phyloP scores from a whole-genome alignment of 2,113 vertebrate species.

The Bujurquina vittata region DNA sequence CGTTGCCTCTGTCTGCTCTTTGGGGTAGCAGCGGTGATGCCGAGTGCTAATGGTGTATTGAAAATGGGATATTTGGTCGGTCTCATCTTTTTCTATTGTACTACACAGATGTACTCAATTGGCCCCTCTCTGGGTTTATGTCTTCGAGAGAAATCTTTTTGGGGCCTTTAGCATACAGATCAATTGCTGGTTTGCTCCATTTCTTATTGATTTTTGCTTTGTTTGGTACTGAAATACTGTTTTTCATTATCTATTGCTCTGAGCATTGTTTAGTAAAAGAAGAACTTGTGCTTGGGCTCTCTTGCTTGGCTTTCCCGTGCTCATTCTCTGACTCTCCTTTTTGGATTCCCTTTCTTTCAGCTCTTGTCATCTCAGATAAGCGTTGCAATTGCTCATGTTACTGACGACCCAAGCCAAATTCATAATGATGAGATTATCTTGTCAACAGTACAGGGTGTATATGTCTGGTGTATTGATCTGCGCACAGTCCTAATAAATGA shows the following conservation, averaged over 20 bases:
- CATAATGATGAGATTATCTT: conserved; percentile 82
- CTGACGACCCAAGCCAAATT: conserved; percentile 77
- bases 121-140: conserved; percentile 59
- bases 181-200: conserved; percentile 57
- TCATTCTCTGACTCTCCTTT: conserved; percentile 2
- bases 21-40: conserved; percentile 13
- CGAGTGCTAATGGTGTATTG: conserved; percentile 54
- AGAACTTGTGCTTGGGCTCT: neutral
- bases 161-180: conserved; percentile 62
- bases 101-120: conserved; percentile 49
- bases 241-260: conserved; percentile 61
- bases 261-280: conserved; percentile 56
- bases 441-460: conserved; percentile 76
- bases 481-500: conserved; percentile 76
- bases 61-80: conserved; percentile 50
- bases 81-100: conserved; percentile 47
- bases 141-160: conserved; percentile 58
- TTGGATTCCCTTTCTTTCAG: conserved; percentile 38
- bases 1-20: conserved; percentile 40
- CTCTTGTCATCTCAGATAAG: conserved; percentile 76
- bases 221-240: conserved; percentile 61
- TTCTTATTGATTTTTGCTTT: conserved; percentile 64
- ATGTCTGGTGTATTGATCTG: conserved; percentile 77
- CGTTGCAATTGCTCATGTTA: conserved; percentile 75
- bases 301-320: neutral